phyloP scores from a whole-genome alignment of 2,113 vertebrate species.

The Muscicapa adusta region DNA sequence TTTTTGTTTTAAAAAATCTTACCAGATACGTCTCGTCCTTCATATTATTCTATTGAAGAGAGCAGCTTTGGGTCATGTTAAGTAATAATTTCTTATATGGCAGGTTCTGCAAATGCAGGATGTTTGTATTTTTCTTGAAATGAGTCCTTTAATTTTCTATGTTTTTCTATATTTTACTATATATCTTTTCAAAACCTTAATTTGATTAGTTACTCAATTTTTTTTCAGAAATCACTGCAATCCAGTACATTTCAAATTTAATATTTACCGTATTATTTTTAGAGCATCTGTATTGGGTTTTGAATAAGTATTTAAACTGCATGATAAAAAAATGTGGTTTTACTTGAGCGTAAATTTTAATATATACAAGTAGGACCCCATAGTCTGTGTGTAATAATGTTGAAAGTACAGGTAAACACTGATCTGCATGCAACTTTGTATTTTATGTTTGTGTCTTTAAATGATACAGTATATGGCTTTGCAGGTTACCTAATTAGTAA shows the following conservation, averaged over 20 bases:
- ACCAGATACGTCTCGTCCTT: not conserved
- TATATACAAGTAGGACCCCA: not conserved
- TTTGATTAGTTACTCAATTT: not conserved
- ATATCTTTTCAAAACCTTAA: not conserved
- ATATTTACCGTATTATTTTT: not conserved
- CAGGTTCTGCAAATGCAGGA: not conserved
- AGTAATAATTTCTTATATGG: not conserved
- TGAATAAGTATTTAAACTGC: not conserved
- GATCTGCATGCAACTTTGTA: not conserved
- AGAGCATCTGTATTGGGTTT: not conserved
- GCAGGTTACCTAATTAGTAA: slow-evolving; percentile 3
- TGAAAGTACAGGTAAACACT: not conserved
- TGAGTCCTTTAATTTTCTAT: not conserved
- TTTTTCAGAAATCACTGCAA: no score
- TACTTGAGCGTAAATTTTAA: not conserved
- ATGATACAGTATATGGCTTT: slow-evolving; percentile 4
- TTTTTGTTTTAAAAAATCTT: not conserved
- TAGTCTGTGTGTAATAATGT: not conserved
- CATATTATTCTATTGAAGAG: not conserved
- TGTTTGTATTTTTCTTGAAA: not conserved
- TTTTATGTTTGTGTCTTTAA: slow-evolving; percentile 38
- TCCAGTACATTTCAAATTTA: not conserved
- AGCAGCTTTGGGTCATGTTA: not conserved
- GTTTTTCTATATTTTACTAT: not conserved
- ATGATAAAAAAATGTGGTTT: not conserved